Evolutionary conservation across 2,113 vertebrate species (phyloP), one percentile per base, ranked within the genome.

Genomic region (Oryzias javanicus): DNA sequence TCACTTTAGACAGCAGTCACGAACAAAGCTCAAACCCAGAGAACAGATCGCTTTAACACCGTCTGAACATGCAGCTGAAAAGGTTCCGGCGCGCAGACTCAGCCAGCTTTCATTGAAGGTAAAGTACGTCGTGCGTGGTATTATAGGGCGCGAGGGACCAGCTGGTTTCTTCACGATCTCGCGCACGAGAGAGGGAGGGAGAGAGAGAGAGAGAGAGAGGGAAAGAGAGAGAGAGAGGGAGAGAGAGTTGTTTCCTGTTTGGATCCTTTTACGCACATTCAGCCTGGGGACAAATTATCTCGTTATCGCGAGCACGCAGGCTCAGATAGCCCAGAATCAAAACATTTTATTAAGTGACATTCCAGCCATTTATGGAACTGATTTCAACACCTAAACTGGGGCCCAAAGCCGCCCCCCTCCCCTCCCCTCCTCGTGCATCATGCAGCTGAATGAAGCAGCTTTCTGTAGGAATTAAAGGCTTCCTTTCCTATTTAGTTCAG

Each of bases 71-170:
- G 60, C 20, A 22, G 42, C 24, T 56, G 3, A 44, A 41, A 41
- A 2, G 24, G 49, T 44, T 41, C 40, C 22, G 5, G 41, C 47
- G 45, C 60, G 2, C 44, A 56, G 64, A 22, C 64, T 24, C 55
- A 69, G 51, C 81, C 71, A 65, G 71, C 45, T 88, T 85, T 88
- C 91, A 88, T 81, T 90, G 88, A 90, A 87, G 81, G 86, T 85
- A 71, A 85, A 89, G 86, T 83, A 77, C 76, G 83, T 86, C 74
- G 84, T 82, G 83, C 84, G 84, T 84, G 73, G 80, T 88, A 83
- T 89, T 91, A 91, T 91, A 90, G 85, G 87, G 82, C 79, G 85
- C 68, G 74, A 72, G 86, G 85, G 86, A 87, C 80, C 85, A 84
- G 82, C 81, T 78, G 85, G 78, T 66, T 87, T 76, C 73, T 82